Evolutionary conservation across 2,113 vertebrate species (phyloP).

Genomic region (Eonycteris spelaea): DNA sequence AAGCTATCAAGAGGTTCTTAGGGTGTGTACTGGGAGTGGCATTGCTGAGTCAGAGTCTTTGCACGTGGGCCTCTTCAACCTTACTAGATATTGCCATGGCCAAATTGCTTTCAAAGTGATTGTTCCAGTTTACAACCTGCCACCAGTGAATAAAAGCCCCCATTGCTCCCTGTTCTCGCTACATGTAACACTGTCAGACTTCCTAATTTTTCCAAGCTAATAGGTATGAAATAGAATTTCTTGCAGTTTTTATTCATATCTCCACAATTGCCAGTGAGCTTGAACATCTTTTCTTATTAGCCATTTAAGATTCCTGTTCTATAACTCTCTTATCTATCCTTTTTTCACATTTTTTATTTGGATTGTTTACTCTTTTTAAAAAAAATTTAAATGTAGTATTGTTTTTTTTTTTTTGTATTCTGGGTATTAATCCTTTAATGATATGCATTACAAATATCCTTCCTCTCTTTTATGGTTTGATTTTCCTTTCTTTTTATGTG

Average conservation of each 20-base stretch:
- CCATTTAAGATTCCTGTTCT: background rate
- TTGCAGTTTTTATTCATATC: background rate
- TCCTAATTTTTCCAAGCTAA: conserved; percentile 22
- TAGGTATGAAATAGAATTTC: background rate
- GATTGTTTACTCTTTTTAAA: background rate
- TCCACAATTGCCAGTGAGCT: background rate
- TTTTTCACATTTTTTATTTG: conserved; percentile 8
- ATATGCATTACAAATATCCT: background rate
- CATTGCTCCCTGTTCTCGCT: background rate
- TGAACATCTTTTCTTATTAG: conserved; percentile 22
- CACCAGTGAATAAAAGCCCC: background rate
- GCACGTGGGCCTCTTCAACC: background rate
- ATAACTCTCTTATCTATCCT: background rate
- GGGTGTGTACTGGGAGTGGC: background rate
- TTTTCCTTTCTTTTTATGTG: background rate
- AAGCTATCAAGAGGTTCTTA: background rate
- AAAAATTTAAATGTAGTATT: background rate
- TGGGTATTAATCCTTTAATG: background rate
- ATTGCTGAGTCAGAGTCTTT: background rate
- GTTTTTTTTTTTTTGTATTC: background rate
- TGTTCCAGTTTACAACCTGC: background rate
- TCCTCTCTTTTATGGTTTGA: background rate
- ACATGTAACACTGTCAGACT: background rate
- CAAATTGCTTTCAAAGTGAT: background rate
- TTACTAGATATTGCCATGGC: background rate